Base-by-base conservation (phyloP, 2,888 invertebrate genomes). In the Heterodera filipjevi region DNA sequence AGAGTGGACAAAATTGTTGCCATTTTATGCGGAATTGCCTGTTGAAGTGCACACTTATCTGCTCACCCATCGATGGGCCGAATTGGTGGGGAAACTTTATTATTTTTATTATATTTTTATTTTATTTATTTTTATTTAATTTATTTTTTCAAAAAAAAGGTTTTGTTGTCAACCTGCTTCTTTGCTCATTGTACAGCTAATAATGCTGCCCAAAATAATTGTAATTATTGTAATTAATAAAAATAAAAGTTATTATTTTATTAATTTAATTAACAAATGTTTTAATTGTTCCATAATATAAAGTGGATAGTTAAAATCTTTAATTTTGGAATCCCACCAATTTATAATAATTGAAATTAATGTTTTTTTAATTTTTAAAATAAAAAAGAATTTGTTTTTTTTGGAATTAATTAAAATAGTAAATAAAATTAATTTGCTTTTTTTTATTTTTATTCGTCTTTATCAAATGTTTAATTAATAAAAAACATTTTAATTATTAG, bases 1-100 rank as follows among this genome's bases (percentile, higher is more conserved):
- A 85, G 95, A 96, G 91, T 98, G 98, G 98, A 97, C 97, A 89
- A 96, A 96, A 91, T 93, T 95, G 91, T 92, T 98, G 91, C 97
- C 98, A 79, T 98, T 98, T 91, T 98, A 96, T 90, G 92, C 94
- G 90, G 95, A 97, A 91, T 93, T 98, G 86, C 96, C 97, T 1
- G 95, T 96, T 89, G 95, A 96, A 91, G 94, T 91, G 16, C 96
- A 95, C 91, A 96, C 96, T 83, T 94, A 95, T 91, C 92, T 98
- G 86, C 92, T 98, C 89, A 97, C 96, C 89, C 95, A 95, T 91
- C 95, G 96, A 91, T 98, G 98, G 98, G 87, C 89, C 1, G 89
- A 89, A 77, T 80, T 89, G 33, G 88, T 87, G 44, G 66, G 81
- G 74, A 68, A 22, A 30, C 39, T 27, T 44, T 12, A 27, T 27